Percentiles rank a stretch among this genome's conserved stretches.
phyloP scores from a whole-genome alignment of 2,888 invertebrate genomes.

The Leptopilina drosophilae region DNA sequence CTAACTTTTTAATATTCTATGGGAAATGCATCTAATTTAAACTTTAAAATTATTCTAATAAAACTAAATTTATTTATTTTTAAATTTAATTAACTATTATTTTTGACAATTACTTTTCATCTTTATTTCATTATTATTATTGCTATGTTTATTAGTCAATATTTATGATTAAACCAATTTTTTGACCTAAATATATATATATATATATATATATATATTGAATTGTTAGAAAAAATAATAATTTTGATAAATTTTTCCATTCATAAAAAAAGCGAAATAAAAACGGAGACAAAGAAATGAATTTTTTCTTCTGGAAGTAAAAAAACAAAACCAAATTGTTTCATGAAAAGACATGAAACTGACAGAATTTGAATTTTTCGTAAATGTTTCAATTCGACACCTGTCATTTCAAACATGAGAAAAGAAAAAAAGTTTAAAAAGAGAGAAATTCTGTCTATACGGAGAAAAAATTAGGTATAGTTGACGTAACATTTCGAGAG shows the following conservation, averaged over 20 bases:
- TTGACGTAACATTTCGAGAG: not conserved
- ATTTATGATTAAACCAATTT: too few species aligned
- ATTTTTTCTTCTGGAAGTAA: not conserved
- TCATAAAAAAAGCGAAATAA: not conserved
- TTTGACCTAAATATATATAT: too few species aligned
- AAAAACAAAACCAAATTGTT: not conserved
- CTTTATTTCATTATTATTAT: too few species aligned
- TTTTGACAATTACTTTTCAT: too few species aligned
- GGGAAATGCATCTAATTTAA: not conserved
- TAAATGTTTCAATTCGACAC: slow-evolving; percentile 13
- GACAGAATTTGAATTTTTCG: slow-evolving; percentile 12
- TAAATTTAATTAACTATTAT: too few species aligned
- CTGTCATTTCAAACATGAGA: slow-evolving; percentile 3
- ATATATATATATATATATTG: too few species aligned
- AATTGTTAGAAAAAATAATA: too few species aligned
- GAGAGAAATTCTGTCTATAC: not conserved
- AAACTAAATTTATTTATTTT: too few species aligned
- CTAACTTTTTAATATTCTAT: not conserved
- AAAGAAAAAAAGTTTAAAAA: not conserved
- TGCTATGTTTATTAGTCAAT: too few species aligned
- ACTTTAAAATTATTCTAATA: not conserved
- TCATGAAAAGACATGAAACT: not conserved
- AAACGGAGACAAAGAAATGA: not conserved
- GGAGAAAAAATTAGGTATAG: not conserved
- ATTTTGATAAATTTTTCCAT: too few species aligned